Evolutionary conservation across 2,113 vertebrate species (phyloP), one percentile per base, ranked within the genome.

Genomic region (Camelus bactrianus): DNA sequence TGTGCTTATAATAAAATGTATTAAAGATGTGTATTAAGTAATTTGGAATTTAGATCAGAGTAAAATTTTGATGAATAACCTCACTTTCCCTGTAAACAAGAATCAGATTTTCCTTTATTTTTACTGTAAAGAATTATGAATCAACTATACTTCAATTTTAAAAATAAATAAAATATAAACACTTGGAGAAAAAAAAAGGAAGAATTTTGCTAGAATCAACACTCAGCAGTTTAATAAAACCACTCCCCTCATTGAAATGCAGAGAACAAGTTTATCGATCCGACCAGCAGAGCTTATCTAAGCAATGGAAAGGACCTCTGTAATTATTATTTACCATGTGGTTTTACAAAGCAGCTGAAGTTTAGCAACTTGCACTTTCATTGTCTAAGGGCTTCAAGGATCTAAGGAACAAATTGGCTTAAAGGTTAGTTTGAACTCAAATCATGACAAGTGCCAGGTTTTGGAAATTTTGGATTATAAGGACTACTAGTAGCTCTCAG

Each of bases 381-480:
- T 82, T 95, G 81, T 89, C 54, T 64, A 30, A 42, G 8, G 22
- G 85, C 73, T 67, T 93, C 52, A 91, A 93, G 22, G 58, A 93
- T 89, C 26, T 83, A 91, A 96, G 69, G 72, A 96, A 93, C n/a
- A 81, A 95, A 94, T 73, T 62, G 15, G 28, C 70, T 96, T 97
- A 89, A 96, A 96, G 69, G 54, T 94, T 91, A 88, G 84, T 93
- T 96, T 62, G 76, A 88, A 89, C 56, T 86, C 62, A 35, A 92
- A 91, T 81, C 52, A 64, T 38, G 48, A 80, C n/a, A 77, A 95
- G 52, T 84, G 70, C 32, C n/a, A 91, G 35, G 64, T 77, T 95
- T 95, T 93, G 96, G 97, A 96, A 97, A 97, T 56, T 95, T 83
- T 92, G 60, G 79, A 95, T 85, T 95, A 58, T 70, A 79, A 96